Evolutionary conservation across 2,113 vertebrate genomes (phyloP).

Genomic region (Albula glossodonta): DNA sequence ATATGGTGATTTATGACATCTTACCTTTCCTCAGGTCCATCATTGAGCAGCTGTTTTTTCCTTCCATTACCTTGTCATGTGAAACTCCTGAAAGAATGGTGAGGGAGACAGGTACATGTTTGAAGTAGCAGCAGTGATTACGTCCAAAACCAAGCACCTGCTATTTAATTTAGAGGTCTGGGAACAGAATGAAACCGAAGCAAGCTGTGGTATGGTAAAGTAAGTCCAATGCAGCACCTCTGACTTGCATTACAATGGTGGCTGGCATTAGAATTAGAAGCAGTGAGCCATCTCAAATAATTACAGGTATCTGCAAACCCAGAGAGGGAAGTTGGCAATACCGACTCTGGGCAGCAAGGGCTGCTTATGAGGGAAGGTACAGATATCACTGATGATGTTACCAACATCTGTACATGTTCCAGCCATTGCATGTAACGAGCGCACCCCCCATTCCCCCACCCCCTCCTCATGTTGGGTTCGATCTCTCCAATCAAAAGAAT

Average conservation of each 20-base stretch:
- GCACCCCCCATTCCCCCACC: neutral
- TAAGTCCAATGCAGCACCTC: slow-evolving; percentile 10
- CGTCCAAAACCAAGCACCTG: neutral
- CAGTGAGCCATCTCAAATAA: neutral
- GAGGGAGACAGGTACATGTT: slow-evolving; percentile 2
- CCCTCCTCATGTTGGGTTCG: neutral
- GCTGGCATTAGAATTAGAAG: neutral
- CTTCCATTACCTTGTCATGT: slow-evolving; percentile 18
- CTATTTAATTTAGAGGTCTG: slow-evolving; percentile 5
- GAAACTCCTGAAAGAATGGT: slow-evolving; percentile 8
- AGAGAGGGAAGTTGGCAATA: neutral
- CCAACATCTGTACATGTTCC: slow-evolving; percentile 6
- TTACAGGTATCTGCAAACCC: slow-evolving; percentile 15
- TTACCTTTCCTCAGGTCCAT: slow-evolving; percentile 4
- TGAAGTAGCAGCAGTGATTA: neutral
- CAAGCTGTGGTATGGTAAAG: neutral
- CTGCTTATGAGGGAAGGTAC: neutral
- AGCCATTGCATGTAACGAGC: neutral
- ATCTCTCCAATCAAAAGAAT: slow-evolving; percentile 1
- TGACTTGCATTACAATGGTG: neutral
- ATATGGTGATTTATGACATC: slow-evolving; percentile 28
- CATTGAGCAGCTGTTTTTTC: slow-evolving; percentile 17
- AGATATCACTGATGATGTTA: slow-evolving; percentile 13
- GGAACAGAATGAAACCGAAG: neutral
- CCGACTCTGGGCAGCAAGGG: neutral